Percentiles rank a stretch among this genome's conserved stretches.
phyloP scores from a whole-genome alignment of 2,888 invertebrate species.

The Amiota communis region DNA sequence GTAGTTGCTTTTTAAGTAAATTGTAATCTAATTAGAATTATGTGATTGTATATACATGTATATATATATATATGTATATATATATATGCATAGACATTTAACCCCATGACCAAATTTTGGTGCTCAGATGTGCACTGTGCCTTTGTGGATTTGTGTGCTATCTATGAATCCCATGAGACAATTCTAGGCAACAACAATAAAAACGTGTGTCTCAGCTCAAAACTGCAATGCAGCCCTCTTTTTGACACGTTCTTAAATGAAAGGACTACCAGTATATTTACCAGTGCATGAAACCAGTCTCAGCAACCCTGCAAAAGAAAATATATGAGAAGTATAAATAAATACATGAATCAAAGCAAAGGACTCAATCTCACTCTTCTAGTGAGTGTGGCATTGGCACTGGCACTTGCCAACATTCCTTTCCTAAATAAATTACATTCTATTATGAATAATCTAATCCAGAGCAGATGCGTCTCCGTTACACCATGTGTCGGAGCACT shows the following conservation, averaged over 20 bases:
- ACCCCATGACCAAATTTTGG: background rate
- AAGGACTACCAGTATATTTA: too few relatives aligned
- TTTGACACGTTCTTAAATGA: too few relatives aligned
- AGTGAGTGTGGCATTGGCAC: background rate
- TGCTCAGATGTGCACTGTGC: background rate
- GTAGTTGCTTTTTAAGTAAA: background rate
- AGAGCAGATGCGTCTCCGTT: slow-evolving; percentile 66
- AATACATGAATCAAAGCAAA: slow-evolving; percentile 17
- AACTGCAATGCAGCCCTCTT: slow-evolving; percentile 11
- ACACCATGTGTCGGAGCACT: slow-evolving; percentile 24
- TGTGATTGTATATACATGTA: too few relatives aligned
- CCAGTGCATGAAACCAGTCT: too few relatives aligned
- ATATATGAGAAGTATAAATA: background rate
- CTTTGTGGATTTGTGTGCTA: background rate
- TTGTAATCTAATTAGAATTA: slow-evolving; percentile 13
- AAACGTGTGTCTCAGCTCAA: slow-evolving; percentile 20
- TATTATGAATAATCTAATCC: slow-evolving; percentile 73
- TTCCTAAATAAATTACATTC: slow-evolving; percentile 70
- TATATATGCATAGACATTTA: background rate
- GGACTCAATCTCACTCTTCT: background rate
- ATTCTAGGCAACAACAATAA: slow-evolving; percentile 18
- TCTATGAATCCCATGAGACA: slow-evolving; percentile 19
- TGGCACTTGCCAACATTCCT: slow-evolving; percentile 38
- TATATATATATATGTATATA: too few relatives aligned
- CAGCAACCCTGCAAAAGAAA: too few relatives aligned